Percentiles rank a stretch among this genome's conserved stretches.
phyloP scores from a whole-genome alignment of 2,113 vertebrate species.

The Chaetodon auriga region DNA sequence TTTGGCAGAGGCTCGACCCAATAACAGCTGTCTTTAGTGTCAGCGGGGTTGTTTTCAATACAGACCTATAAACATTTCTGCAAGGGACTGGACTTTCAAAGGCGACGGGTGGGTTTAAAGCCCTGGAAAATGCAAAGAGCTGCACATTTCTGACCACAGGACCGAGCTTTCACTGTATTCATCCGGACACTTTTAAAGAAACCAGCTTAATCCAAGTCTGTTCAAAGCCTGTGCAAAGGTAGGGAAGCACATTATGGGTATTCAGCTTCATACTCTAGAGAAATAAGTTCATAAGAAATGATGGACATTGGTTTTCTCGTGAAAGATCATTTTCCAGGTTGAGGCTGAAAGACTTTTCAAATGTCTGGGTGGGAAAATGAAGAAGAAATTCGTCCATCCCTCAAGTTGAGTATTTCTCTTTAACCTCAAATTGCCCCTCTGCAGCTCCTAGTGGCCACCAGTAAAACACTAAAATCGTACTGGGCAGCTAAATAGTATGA shows the following conservation, averaged over 20 bases:
- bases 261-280: not conserved
- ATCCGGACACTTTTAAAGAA: constrained; percentile 25
- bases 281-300: constrained; percentile 27
- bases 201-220: not conserved
- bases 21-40: constrained; percentile 67
- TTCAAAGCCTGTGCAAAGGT: constrained; percentile 7
- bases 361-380: constrained; percentile 38
- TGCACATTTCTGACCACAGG: constrained; percentile 47
- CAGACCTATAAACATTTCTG: constrained; percentile 66
- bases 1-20: constrained; percentile 47
- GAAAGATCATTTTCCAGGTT: constrained; percentile 27
- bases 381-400: constrained; percentile 18
- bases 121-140: constrained; percentile 51
- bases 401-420: constrained; percentile 42
- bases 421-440: constrained; percentile 50
- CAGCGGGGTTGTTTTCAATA: constrained; percentile 58
- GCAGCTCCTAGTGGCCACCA: constrained; percentile 25
- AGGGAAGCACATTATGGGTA: not conserved
- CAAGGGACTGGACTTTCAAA: constrained; percentile 49
- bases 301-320: constrained; percentile 14
- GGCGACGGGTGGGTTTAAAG: constrained; percentile 32
- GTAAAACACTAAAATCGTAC: constrained; percentile 4
- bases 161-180: constrained; percentile 40
- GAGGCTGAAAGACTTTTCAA: constrained; percentile 45
- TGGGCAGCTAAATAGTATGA: constrained; percentile 13